Conservation (phyloP, 2,797 vertebrate species). For the Arctocebus calabarensis region DNA sequence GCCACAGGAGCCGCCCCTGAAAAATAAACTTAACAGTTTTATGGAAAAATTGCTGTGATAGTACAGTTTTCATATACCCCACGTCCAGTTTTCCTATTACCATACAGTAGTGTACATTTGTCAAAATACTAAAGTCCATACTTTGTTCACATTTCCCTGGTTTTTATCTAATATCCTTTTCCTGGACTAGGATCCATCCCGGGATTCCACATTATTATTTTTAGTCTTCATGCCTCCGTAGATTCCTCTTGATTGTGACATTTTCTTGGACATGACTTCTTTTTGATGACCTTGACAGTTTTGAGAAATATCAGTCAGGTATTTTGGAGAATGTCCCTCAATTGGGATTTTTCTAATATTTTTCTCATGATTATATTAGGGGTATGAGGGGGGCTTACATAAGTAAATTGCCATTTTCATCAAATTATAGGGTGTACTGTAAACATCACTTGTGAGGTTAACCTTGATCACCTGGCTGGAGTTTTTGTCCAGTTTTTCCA, state of each 20-base stretch:
- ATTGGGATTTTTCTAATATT: background rate
- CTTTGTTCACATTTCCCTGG: background rate
- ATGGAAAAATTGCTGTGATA: background rate
- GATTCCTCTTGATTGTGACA: background rate
- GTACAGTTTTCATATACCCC: background rate
- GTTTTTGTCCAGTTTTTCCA: background rate
- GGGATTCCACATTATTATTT: background rate
- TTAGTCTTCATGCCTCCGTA: background rate
- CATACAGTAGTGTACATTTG: background rate
- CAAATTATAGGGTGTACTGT: no score
- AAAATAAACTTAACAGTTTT: slow-evolving; percentile 11
- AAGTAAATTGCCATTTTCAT: background rate
- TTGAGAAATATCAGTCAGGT: background rate
- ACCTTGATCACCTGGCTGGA: background rate
- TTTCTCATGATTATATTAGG: background rate
- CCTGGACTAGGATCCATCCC: background rate
- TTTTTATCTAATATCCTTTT: background rate
- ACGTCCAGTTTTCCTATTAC: background rate
- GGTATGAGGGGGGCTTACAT: background rate
- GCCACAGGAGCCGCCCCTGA: no score
- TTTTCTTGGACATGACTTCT: background rate
- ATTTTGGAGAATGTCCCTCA: background rate
- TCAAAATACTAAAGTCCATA: background rate
- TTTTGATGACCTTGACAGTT: background rate
- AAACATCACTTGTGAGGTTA: background rate